A percentile compares a stretch with the other conserved stretches of the same genome.
phyloP scores from a whole-genome alignment of 2,797 vertebrate genomes.

The Perodicticus potto region DNA sequence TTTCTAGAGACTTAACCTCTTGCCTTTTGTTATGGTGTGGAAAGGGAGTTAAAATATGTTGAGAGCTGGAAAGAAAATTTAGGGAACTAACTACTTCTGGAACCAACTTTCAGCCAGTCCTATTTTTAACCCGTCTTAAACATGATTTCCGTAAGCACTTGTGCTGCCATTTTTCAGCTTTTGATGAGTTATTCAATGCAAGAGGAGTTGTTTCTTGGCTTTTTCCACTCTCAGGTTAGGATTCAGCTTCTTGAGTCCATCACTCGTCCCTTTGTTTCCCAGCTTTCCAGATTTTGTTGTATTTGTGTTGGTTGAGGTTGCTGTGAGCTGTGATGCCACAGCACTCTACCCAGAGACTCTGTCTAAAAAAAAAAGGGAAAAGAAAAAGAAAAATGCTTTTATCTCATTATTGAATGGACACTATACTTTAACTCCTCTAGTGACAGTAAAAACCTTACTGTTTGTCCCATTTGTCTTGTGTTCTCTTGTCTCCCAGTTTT shows the following conservation, averaged over 20 bases:
- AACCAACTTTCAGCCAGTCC: background rate
- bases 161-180: background rate
- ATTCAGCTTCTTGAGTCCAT: constrained; percentile 33
- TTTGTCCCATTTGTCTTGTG: too few species aligned
- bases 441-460: too few species aligned
- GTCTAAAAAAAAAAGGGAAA: too few species aligned
- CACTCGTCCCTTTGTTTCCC: background rate
- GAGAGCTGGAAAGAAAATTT: background rate
- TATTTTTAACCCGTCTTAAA: background rate
- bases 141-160: background rate
- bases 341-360: too few species aligned
- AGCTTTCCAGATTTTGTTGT: background rate
- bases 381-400: too few species aligned
- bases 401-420: too few species aligned
- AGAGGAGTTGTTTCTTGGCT: background rate
- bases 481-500: background rate
- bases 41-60: background rate
- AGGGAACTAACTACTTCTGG: background rate
- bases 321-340: too few species aligned
- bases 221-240: background rate
- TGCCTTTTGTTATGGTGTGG: background rate
- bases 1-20: constrained; percentile 8
- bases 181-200: background rate
- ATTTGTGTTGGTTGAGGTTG: too few species aligned
- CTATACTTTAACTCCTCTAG: too few species aligned